A percentile compares a stretch with the other conserved stretches of the same genome.
Evolutionary conservation across 2,113 vertebrate species (phyloP).

Genomic region (Cyanoliseus patagonus): DNA sequence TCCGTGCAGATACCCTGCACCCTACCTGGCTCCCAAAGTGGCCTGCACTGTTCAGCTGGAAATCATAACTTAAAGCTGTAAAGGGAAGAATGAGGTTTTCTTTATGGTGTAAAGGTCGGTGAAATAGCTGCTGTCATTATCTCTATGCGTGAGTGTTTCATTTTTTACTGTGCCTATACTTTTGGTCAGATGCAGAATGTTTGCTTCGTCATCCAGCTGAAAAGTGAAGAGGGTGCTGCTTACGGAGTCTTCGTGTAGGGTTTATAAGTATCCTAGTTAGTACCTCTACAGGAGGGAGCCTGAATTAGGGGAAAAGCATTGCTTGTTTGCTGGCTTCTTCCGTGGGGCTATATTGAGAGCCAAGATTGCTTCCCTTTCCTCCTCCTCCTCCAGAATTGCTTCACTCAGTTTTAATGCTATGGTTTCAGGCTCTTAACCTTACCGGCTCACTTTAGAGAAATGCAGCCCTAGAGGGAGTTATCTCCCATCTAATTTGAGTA

Average conservation of each 20-base stretch:
- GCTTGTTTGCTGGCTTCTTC: background rate
- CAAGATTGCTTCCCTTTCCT: background rate
- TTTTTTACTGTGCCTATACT: background rate
- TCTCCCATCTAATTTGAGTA: background rate
- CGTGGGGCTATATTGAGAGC: background rate
- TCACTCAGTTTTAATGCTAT: background rate
- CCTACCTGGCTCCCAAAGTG: background rate
- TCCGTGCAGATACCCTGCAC: rapidly evolving
- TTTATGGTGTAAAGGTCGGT: background rate
- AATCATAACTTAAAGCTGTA: background rate
- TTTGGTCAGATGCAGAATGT: background rate
- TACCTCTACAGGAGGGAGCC: background rate
- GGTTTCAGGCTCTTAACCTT: background rate
- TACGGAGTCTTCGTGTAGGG: background rate
- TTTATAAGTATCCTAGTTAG: background rate
- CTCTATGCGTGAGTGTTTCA: rapidly evolving
- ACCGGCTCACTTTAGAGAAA: background rate
- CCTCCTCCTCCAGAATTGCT: background rate
- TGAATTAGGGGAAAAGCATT: background rate
- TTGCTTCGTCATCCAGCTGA: background rate
- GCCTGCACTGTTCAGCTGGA: background rate
- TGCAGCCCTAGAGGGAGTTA: background rate
- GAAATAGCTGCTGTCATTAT: background rate
- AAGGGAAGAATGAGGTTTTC: background rate
- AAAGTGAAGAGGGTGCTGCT: background rate